These are phyloP conservation scores for Zaprionus kolodkinae DNA, from an alignment of 1,140 invertebrate species.

Conservation along the genomic window DNA sequence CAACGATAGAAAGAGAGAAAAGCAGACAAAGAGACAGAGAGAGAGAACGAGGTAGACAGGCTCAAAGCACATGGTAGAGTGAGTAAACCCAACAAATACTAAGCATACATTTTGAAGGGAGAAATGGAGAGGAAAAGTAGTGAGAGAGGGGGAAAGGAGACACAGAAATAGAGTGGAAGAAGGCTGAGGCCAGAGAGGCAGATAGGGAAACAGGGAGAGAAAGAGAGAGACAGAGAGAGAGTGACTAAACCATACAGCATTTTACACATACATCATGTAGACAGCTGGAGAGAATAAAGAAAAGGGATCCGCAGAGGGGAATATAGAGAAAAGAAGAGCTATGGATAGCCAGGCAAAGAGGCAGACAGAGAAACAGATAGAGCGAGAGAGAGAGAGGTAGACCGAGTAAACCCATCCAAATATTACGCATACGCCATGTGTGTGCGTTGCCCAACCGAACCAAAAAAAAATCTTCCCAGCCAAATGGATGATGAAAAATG, in stretches of 20 bases:
- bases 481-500: not conserved
- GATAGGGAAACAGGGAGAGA: too few species aligned
- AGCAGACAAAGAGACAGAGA: not conserved
- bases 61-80: too few species aligned
- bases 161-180: not conserved
- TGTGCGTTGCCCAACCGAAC: not conserved
- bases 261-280: too few species aligned
- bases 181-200: too few species aligned
- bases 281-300: too few species aligned
- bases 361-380: too few species aligned
- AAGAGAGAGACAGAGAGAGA: not conserved
- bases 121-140: too few species aligned
- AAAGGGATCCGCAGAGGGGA: too few species aligned
- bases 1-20: too few species aligned
- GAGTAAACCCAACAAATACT: too few species aligned
- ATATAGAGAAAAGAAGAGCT: not conserved
- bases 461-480: not conserved
- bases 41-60: not conserved
- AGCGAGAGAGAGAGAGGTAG: not conserved
- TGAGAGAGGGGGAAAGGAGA: not conserved
- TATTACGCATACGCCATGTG: constrained; percentile 32
- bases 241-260: too few species aligned
- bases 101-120: too few species aligned
- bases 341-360: not conserved
- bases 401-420: not conserved